These are phyloP conservation scores for Neolamprologus sp. DNA, from an alignment of 2,113 vertebrate species.

Conservation along the genomic window DNA sequence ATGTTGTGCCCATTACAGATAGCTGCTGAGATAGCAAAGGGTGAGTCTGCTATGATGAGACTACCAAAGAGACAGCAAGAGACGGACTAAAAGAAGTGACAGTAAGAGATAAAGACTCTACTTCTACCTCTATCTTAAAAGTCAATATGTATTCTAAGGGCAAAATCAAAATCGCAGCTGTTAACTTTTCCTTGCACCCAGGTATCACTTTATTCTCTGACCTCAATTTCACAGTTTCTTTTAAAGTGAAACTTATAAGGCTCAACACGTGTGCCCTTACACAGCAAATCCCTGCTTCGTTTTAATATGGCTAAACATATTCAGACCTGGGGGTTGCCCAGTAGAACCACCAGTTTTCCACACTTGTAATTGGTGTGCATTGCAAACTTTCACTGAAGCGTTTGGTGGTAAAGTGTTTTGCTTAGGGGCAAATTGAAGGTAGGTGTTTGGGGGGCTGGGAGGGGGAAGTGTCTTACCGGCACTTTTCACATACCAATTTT, in stretches of 20 bases:
- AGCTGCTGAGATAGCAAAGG: constrained; percentile 38
- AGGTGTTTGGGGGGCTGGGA: neutral
- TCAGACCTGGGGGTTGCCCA: constrained; percentile 24
- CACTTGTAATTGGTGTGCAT: constrained; percentile 2
- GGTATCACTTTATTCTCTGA: constrained; percentile 15
- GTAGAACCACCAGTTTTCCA: neutral
- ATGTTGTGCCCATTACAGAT: constrained; percentile 42
- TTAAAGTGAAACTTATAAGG: constrained; percentile 14
- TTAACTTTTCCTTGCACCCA: neutral
- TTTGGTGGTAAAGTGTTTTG: neutral
- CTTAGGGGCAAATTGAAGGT: constrained; percentile 14
- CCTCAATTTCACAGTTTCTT: constrained; percentile 18
- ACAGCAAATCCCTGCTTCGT: neutral
- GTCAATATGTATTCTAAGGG: constrained; percentile 24
- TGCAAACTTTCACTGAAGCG: neutral
- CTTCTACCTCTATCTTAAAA: constrained; percentile 1
- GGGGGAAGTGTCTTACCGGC: neutral
- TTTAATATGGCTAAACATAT: constrained; percentile 19
- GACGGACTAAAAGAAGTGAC: constrained; percentile 17
- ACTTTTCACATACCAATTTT: neutral
- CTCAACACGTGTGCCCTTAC: neutral
- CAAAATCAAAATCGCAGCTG: constrained; percentile 10
- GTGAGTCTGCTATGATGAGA: constrained; percentile 20
- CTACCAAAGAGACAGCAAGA: constrained; percentile 4
- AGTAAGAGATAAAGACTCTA: constrained; percentile 30